Percentiles rank a stretch among this genome's conserved stretches.
These are phyloP conservation scores for Sus cebifrons DNA, from an alignment of 2,797 vertebrate genomes.

Conservation along the genomic window DNA sequence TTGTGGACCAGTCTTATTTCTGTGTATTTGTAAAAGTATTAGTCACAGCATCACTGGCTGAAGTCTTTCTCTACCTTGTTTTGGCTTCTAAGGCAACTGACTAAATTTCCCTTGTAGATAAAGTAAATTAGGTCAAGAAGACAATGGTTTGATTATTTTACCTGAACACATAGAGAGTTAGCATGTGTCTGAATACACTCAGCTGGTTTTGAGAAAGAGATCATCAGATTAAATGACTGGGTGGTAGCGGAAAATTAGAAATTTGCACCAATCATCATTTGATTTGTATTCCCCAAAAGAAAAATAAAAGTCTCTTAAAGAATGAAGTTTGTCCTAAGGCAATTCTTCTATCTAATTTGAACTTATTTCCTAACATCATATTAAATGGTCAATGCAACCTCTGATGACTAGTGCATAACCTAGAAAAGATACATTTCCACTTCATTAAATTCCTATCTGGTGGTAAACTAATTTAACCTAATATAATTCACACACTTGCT, in stretches of 20 bases:
- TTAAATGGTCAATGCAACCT: conserved; percentile 33
- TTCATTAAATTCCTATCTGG: conserved; percentile 75
- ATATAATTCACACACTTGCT: conserved; percentile 69
- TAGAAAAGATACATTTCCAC: conserved; percentile 53
- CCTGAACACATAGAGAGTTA: not conserved
- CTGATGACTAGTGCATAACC: not conserved
- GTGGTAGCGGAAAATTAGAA: conserved; percentile 20
- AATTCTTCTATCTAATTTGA: conserved; percentile 65
- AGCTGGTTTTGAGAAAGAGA: not conserved
- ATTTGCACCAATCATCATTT: conserved; percentile 21
- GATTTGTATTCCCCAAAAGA: conserved; percentile 57
- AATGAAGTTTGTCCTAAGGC: conserved; percentile 7
- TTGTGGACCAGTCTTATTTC: not conserved
- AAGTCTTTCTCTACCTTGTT: not conserved
- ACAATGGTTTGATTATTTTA: not conserved
- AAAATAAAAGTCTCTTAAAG: conserved; percentile 2
- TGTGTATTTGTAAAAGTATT: not conserved
- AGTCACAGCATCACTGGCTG: not conserved
- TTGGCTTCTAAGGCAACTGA: not conserved
- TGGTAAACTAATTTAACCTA: conserved; percentile 76
- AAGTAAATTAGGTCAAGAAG: not conserved
- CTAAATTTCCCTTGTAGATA: not conserved
- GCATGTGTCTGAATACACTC: conserved; percentile 17
- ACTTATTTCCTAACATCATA: conserved; percentile 50
- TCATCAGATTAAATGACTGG: conserved; percentile 29